These are phyloP conservation scores for Hermodice carunculata DNA, from an alignment of 2,888 invertebrate genomes.

Conservation along the genomic window DNA sequence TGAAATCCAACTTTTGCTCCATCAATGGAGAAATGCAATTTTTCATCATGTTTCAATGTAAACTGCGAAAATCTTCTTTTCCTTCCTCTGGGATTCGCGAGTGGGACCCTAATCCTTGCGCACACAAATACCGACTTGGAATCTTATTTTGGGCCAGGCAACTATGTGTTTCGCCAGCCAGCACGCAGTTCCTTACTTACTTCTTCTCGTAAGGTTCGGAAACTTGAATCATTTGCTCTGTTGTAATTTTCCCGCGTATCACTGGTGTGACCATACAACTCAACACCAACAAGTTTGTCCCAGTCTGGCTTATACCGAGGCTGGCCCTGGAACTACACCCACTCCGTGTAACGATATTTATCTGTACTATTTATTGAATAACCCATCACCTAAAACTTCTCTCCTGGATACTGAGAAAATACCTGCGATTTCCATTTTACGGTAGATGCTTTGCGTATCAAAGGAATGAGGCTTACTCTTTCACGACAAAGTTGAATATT, in stretches of 20 bases:
- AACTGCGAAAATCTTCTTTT: too few relatives aligned
- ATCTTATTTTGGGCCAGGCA: too few relatives aligned
- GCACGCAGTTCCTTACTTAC: too few relatives aligned
- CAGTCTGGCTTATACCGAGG: slow-evolving; percentile 9
- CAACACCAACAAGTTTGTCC: slow-evolving; percentile 9
- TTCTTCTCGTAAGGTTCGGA: too few relatives aligned
- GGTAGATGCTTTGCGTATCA: slow-evolving; percentile 30
- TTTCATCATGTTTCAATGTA: too few relatives aligned
- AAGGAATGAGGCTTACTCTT: slow-evolving; percentile 43
- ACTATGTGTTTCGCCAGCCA: too few relatives aligned
- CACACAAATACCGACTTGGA: too few relatives aligned
- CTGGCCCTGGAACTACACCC: slow-evolving; percentile 32
- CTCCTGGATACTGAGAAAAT: slow-evolving; percentile 42
- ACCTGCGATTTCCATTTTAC: slow-evolving; percentile 36
- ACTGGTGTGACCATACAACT: slow-evolving; percentile 9
- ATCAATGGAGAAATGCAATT: too few relatives aligned
- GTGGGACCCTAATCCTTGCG: too few relatives aligned
- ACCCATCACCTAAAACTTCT: slow-evolving; percentile 41
- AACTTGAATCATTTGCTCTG: too few relatives aligned
- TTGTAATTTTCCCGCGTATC: slow-evolving; percentile 17
- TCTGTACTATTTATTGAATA: slow-evolving; percentile 44
- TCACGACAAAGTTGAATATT: slow-evolving; percentile 43
- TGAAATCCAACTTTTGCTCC: too few relatives aligned
- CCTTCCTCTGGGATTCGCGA: too few relatives aligned
- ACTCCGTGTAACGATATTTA: slow-evolving; percentile 47